Evolutionary conservation across 2,888 invertebrate genomes (phyloP).

Genomic region (Ichneumoninae sp.): DNA sequence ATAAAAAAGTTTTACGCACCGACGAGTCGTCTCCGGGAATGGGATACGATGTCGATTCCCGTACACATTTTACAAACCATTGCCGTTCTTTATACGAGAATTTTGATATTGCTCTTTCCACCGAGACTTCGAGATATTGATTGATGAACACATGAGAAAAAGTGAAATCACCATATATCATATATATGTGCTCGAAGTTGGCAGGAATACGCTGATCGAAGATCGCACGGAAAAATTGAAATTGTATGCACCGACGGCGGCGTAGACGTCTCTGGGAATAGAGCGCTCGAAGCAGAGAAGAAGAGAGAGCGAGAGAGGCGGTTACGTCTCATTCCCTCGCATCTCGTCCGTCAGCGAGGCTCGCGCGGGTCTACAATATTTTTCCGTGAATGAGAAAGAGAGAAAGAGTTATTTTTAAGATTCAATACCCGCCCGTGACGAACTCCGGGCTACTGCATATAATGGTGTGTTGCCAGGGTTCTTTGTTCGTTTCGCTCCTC

Average conservation of each 20-base stretch:
- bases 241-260: constrained; percentile 30
- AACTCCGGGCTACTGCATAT: constrained; percentile 30
- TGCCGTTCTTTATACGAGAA: not conserved
- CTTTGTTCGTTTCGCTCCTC: constrained; percentile 60
- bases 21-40: no score
- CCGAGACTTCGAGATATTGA: not conserved
- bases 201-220: not conserved
- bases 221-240: constrained; percentile 42
- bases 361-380: constrained; percentile 52
- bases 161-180: no score
- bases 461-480: constrained; percentile 26
- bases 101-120: not conserved
- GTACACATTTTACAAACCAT: not conserved
- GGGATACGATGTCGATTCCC: no score
- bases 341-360: constrained; percentile 35
- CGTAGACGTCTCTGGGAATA: constrained; percentile 34
- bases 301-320: not conserved
- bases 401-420: constrained; percentile 65
- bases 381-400: constrained; percentile 47
- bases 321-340: constrained; percentile 41
- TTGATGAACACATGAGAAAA: not conserved
- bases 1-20: no score
- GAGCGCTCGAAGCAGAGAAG: constrained; percentile 24
- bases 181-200: not conserved
- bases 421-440: constrained; percentile 55